Evolutionary conservation across 2,113 vertebrate genomes (phyloP).

Genomic region (Spea multiplicata): DNA sequence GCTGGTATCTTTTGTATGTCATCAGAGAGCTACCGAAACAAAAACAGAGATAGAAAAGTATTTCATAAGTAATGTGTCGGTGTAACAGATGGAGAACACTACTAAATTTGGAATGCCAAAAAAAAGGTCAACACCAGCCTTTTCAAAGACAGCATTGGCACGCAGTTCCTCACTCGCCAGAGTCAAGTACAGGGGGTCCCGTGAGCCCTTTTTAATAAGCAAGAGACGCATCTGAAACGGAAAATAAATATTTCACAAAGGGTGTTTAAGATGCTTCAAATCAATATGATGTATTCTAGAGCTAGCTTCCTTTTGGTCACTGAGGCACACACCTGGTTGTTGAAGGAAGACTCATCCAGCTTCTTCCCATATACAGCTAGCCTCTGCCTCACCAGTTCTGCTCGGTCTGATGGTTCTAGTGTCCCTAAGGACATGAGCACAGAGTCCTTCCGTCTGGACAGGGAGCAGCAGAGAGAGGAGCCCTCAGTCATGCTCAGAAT

Average conservation of each 20-base stretch:
- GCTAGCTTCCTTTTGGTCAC: too few relatives aligned
- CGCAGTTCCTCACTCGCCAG: slow-evolving; percentile 81
- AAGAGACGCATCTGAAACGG: slow-evolving; percentile 72
- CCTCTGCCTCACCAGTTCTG: slow-evolving; percentile 70
- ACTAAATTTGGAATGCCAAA: neutral
- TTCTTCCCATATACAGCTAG: slow-evolving; percentile 80
- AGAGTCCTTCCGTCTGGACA: slow-evolving; percentile 62
- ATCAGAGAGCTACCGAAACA: slow-evolving; percentile 56
- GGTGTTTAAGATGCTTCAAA: too few relatives aligned
- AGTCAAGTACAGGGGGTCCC: slow-evolving; percentile 75
- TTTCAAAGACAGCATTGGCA: slow-evolving; percentile 77
- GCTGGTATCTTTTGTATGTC: slow-evolving; percentile 68
- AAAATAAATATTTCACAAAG: neutral
- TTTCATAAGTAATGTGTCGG: neutral
- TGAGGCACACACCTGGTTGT: slow-evolving; percentile 76
- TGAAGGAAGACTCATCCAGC: slow-evolving; percentile 82
- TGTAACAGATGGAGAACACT: too few relatives aligned
- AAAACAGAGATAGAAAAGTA: neutral
- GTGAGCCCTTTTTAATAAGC: slow-evolving; percentile 77
- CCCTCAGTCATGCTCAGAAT: slow-evolving; percentile 71
- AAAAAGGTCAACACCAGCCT: slow-evolving; percentile 61
- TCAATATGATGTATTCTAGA: too few relatives aligned
- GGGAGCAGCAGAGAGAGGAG: slow-evolving; percentile 60
- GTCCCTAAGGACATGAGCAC: slow-evolving; percentile 63
- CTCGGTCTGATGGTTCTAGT: slow-evolving; percentile 68